phyloP scores from a whole-genome alignment of 2,888 invertebrate species.

The Pseudanteris insignis region DNA sequence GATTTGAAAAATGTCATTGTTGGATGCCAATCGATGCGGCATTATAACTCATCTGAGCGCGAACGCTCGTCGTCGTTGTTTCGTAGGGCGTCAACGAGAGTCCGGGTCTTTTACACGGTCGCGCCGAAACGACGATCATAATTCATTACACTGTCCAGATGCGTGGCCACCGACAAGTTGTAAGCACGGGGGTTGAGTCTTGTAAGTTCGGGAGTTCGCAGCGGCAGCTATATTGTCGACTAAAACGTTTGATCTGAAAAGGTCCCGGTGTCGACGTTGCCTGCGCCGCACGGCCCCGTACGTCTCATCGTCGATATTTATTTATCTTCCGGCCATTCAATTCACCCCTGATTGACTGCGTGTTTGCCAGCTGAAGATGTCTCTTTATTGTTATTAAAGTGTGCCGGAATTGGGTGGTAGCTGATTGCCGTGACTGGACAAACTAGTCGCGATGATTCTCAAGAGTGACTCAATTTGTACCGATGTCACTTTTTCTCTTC shows the following conservation, averaged over 20 bases:
- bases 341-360: slow-evolving; percentile 33
- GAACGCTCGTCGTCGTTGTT: slow-evolving; percentile 43
- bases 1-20: slow-evolving; percentile 22
- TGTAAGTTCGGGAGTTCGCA: slow-evolving; percentile 30
- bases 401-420: slow-evolving; percentile 17
- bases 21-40: slow-evolving; percentile 4
- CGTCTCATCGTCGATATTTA: too few relatives aligned
- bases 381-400: slow-evolving; percentile 28
- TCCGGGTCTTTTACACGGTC: slow-evolving; percentile 35
- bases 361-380: slow-evolving; percentile 28
- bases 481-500: too few relatives aligned
- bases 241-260: slow-evolving; percentile 26
- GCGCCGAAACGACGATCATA: slow-evolving; percentile 43
- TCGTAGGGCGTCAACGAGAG: slow-evolving; percentile 34
- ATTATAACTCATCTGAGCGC: slow-evolving; percentile 38
- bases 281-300: too few relatives aligned
- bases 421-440: too few relatives aligned
- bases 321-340: slow-evolving; percentile 24
- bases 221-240: slow-evolving; percentile 16
- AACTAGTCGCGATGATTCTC: too few relatives aligned
- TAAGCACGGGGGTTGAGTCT: slow-evolving; percentile 46
- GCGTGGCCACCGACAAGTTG: slow-evolving; percentile 42
- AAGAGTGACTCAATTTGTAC: too few relatives aligned
- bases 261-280: slow-evolving; percentile 21
- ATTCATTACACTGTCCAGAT: slow-evolving; percentile 54